Conservation (phyloP, 2,888 invertebrate genomes). For the Limulus polyphemus region DNA sequence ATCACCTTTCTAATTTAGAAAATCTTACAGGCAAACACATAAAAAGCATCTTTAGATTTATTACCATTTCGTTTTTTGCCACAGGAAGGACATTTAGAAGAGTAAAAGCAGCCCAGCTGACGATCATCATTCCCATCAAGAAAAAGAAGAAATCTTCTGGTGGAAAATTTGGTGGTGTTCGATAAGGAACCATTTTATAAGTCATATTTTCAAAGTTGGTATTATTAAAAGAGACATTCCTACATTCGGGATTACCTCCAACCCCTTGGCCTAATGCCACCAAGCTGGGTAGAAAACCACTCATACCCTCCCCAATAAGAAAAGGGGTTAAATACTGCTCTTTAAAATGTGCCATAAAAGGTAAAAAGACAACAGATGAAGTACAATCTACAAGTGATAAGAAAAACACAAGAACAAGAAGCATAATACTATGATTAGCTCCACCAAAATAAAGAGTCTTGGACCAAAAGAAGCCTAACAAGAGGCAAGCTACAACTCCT, state of each 20-base stretch:
- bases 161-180: conserved; percentile 47
- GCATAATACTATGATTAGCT: conserved; percentile 33
- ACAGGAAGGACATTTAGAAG: conserved; percentile 43
- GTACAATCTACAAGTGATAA: conserved; percentile 67
- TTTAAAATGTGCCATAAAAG: conserved; percentile 56
- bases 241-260: conserved; percentile 45
- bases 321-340: conserved; percentile 63
- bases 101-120: conserved; percentile 52
- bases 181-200: conserved; percentile 22
- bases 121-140: conserved; percentile 49
- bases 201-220: conserved; percentile 21
- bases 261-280: conserved; percentile 65
- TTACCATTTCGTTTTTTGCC: conserved; percentile 24
- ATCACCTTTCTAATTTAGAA: no score
- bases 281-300: conserved; percentile 65
- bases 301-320: conserved; percentile 66
- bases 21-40: background rate
- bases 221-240: conserved; percentile 26
- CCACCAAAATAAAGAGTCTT: conserved; percentile 30
- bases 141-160: conserved; percentile 52
- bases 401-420: conserved; percentile 52
- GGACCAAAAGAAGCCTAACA: conserved; percentile 41
- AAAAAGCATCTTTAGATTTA: background rate
- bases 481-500: conserved; percentile 37
- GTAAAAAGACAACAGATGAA: conserved; percentile 72